Base-by-base conservation (phyloP, 2,797 vertebrate species). In the Trematomus bernacchii region DNA sequence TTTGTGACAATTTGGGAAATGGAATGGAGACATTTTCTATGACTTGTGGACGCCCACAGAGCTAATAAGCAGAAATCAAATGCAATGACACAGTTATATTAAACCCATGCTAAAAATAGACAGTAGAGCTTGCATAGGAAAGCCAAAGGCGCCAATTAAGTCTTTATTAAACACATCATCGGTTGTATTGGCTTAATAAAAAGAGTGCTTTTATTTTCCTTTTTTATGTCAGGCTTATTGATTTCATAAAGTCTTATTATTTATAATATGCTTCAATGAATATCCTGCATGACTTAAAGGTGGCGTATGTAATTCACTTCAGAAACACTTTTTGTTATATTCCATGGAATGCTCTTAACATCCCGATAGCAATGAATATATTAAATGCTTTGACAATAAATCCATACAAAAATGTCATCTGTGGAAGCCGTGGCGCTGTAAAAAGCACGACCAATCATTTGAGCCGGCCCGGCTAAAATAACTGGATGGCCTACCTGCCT, bases 1-100 rank as follows among this genome's bases (percentile, higher is more conserved):
- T 4, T 1, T 53, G 77, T 72, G 76, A 88, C 76, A 84, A 78
- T 87, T 85, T 75, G 50, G 65, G 44, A 73, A 87, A 89, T 76
- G 55, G 42, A 68, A 59, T 10, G 64, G 66, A 78, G 71, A 79
- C 43, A 54, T 80, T 81, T 37, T 84, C 59, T 70, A 33, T 70
- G 67, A 75, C 80, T 85, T 47, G 63, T 11, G 53, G 71, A 71
- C 55, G 53, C 46, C 43, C 79, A 71, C 53, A 55, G 51, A 75
- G 80, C 62, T 51, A 47, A 72, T 54, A 46, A 43, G 57, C 4
- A 33, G 59, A 77, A 79, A 87, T 77, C 43, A 52, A 75, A 71
- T 16, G n/a, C 46, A 60, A 77, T 53, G 69, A 72, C 72, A 46
- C 27, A 42, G 57, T 19, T 52, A 2, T 69, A 67, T 80, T 79